phyloP scores from a whole-genome alignment of 2,888 invertebrate genomes.

The Acheta domesticus region DNA sequence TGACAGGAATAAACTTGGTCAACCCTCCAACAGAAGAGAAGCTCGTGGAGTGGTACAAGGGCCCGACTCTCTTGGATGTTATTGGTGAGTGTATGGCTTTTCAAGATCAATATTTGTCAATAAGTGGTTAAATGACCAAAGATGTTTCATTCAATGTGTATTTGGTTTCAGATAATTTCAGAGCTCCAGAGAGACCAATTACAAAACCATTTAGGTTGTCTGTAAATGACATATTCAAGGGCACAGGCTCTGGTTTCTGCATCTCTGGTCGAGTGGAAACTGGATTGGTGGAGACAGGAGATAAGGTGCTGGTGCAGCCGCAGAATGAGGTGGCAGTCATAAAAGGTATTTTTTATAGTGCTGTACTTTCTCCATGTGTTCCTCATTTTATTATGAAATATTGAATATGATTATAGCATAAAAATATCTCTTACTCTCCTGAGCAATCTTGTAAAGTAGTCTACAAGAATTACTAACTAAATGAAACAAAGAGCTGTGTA shows the following conservation, averaged over 20 bases:
- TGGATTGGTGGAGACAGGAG: slow-evolving; percentile 80
- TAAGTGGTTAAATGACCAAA: not conserved
- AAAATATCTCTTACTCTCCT: too few species aligned
- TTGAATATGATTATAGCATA: too few species aligned
- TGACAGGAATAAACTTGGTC: slow-evolving; percentile 91
- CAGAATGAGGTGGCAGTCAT: slow-evolving; percentile 77
- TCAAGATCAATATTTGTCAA: not conserved
- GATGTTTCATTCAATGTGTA: too few species aligned
- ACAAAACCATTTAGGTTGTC: slow-evolving; percentile 86
- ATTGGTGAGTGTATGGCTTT: slow-evolving; percentile 58
- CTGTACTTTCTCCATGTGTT: not conserved
- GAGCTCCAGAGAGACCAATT: slow-evolving; percentile 81
- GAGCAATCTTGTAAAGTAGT: too few species aligned
- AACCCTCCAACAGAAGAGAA: slow-evolving; percentile 62
- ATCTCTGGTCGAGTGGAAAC: slow-evolving; percentile 89
- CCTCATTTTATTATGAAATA: too few species aligned
- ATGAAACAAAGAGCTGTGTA: too few species aligned
- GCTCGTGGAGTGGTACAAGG: slow-evolving; percentile 68
- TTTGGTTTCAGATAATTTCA: slow-evolving; percentile 64
- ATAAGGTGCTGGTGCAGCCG: slow-evolving; percentile 84
- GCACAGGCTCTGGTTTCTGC: slow-evolving; percentile 84
- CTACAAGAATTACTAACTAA: too few species aligned
- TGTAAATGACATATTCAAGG: slow-evolving; percentile 94
- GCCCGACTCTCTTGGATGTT: slow-evolving; percentile 78
- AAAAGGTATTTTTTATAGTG: slow-evolving; percentile 55